phyloP scores from a whole-genome alignment of 2,797 vertebrate genomes.

The Diplodus puntazzo region DNA sequence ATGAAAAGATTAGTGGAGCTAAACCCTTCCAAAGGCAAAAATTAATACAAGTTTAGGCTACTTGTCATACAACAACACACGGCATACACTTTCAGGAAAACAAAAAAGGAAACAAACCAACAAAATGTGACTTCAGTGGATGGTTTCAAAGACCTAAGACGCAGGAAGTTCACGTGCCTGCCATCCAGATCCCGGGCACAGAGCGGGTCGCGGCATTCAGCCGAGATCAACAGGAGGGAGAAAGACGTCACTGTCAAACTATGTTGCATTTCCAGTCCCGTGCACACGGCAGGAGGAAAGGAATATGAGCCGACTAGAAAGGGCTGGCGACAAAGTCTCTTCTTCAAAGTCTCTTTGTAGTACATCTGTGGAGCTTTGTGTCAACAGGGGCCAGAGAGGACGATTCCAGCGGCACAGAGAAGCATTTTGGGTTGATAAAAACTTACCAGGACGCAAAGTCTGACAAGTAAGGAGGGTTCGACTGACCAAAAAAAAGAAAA shows the following conservation, averaged over 20 bases:
- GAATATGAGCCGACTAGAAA: slow-evolving; percentile 26
- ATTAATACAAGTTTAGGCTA: slow-evolving; percentile 60
- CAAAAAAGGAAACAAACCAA: slow-evolving; percentile 6
- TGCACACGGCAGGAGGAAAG: slow-evolving; percentile 22
- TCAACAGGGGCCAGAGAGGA: not conserved
- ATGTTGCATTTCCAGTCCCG: slow-evolving; percentile 4
- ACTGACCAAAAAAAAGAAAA: not conserved
- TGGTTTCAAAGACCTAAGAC: slow-evolving; percentile 34
- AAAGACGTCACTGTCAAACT: slow-evolving; percentile 11
- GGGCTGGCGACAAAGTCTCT: slow-evolving; percentile 28
- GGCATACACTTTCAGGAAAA: slow-evolving; percentile 44
- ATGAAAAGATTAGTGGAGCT: slow-evolving; percentile 67
- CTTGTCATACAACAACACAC: slow-evolving; percentile 56
- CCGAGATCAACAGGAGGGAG: slow-evolving; percentile 3
- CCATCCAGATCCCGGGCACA: slow-evolving; percentile 24
- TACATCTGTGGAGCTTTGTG: slow-evolving; percentile 5
- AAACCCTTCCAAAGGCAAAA: slow-evolving; percentile 70
- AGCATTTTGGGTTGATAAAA: slow-evolving; percentile 39
- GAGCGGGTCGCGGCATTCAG: slow-evolving; percentile 48
- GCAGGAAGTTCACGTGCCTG: slow-evolving; percentile 6
- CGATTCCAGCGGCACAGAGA: slow-evolving; percentile 37
- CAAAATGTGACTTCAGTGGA: slow-evolving; percentile 48
- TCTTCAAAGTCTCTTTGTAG: slow-evolving; percentile 39
- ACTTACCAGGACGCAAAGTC: slow-evolving; percentile 31
- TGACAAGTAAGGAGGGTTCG: slow-evolving; percentile 21